A percentile compares a stretch with the other conserved stretches of the same genome.
phyloP scores from a whole-genome alignment of 2,113 vertebrate genomes.

The Plotosus lineatus region DNA sequence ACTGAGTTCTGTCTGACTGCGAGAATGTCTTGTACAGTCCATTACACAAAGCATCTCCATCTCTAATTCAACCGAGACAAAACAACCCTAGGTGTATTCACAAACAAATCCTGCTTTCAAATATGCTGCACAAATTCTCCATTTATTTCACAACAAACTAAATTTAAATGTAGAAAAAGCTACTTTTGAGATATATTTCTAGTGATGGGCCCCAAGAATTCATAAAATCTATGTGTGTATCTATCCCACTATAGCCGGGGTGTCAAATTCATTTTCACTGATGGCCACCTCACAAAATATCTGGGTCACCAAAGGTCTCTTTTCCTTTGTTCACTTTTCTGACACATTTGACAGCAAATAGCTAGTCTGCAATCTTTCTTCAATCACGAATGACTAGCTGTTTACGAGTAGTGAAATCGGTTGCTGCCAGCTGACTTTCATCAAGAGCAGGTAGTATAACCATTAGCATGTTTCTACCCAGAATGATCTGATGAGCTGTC shows the following conservation, averaged over 20 bases:
- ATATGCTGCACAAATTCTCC: neutral
- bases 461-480: no score
- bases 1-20: neutral
- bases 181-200: neutral
- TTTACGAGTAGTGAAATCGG: no score
- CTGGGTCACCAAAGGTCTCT: no score
- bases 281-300: no score
- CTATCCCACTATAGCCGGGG: neutral
- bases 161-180: neutral
- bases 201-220: neutral
- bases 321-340: no score
- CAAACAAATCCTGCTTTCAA: constrained; percentile 12
- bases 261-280: no score
- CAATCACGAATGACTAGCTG: no score
- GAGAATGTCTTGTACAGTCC: neutral
- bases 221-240: neutral
- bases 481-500: no score
- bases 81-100: neutral
- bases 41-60: neutral
- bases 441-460: no score
- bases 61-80: neutral
- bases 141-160: neutral
- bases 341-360: no score
- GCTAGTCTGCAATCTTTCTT: no score
- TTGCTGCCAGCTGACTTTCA: no score